These are phyloP conservation scores for Leptocoma aspasia DNA, from an alignment of 2,113 vertebrate species.

Conservation along the genomic window DNA sequence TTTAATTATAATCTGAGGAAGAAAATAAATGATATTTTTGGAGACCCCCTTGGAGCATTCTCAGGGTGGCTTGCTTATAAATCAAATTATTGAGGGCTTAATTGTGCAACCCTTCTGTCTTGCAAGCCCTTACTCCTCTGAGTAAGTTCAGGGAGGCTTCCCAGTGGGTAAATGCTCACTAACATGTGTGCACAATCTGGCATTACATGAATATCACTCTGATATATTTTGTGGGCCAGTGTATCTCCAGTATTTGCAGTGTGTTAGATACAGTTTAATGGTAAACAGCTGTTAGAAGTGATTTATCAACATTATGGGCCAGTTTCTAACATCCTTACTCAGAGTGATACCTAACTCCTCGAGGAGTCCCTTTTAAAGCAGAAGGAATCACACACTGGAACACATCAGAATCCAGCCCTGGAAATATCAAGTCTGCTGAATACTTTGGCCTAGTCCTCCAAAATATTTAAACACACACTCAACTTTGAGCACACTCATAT, in stretches of 20 bases:
- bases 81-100: constrained; percentile 61
- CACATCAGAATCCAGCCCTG: neutral
- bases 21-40: constrained; percentile 45
- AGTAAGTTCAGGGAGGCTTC: constrained; percentile 43
- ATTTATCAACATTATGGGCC: constrained; percentile 29
- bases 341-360: neutral
- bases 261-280: constrained; percentile 53
- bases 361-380: neutral
- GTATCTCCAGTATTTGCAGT: constrained; percentile 44
- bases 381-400: neutral
- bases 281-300: constrained; percentile 44
- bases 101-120: constrained; percentile 51
- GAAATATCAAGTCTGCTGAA: neutral
- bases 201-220: constrained; percentile 43
- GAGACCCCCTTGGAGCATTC: constrained; percentile 53
- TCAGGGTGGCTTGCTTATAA: constrained; percentile 54
- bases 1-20: constrained; percentile 44
- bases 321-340: neutral
- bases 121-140: constrained; percentile 49
- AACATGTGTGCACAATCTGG: constrained; percentile 61
- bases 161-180: constrained; percentile 24
- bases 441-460: neutral
- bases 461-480: neutral
- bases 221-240: constrained; percentile 47
- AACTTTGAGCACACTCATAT: neutral